Conservation (phyloP, 2,113 vertebrate species). For the Rynchops niger region DNA sequence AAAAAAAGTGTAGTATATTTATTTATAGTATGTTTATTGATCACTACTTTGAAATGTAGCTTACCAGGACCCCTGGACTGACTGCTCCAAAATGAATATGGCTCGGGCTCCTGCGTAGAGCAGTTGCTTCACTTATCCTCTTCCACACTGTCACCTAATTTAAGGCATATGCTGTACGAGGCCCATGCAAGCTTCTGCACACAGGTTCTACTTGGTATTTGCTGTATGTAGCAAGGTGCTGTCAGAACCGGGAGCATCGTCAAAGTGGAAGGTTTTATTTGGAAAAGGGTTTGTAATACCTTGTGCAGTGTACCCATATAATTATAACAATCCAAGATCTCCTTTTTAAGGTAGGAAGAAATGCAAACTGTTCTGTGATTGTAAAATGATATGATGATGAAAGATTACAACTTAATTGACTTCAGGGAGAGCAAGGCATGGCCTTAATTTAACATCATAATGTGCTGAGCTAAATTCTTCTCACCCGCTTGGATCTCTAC, state of each 20-base stretch:
- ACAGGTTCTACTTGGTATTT: background rate
- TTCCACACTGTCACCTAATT: background rate
- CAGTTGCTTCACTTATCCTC: background rate
- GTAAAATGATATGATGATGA: background rate
- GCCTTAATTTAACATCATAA: conserved; percentile 13
- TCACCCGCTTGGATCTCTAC: background rate
- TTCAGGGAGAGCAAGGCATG: background rate
- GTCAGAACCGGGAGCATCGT: background rate
- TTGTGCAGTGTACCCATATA: background rate
- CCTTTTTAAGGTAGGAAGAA: background rate
- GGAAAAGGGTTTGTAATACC: background rate
- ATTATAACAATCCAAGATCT: background rate
- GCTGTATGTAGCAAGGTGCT: background rate
- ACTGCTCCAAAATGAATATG: background rate
- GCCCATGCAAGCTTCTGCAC: background rate
- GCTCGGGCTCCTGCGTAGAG: background rate
- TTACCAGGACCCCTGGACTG: background rate
- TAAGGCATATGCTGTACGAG: background rate
- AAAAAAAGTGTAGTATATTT: conserved; percentile 26
- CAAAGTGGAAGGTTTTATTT: background rate
- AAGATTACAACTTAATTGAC: conserved; percentile 8
- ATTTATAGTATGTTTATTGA: conserved; percentile 23
- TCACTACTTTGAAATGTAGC: background rate
- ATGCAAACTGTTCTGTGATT: background rate
- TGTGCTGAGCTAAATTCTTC: background rate